phyloP scores from a whole-genome alignment of 2,888 invertebrate species.

The Eutolmus rufibarbis region DNA sequence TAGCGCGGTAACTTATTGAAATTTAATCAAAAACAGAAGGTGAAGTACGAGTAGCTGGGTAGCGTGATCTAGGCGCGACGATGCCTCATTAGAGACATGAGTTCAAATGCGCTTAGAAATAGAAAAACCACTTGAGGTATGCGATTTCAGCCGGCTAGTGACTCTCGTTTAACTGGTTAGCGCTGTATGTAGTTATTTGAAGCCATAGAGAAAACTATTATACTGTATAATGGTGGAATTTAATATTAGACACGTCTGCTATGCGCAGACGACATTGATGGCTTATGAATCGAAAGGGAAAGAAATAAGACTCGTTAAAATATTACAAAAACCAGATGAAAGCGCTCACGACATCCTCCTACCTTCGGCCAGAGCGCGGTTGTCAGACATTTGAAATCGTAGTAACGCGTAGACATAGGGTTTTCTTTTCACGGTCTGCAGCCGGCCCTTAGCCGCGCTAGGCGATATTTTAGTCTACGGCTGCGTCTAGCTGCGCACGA shows the following conservation, averaged over 20 bases:
- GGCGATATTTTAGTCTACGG: constrained; percentile 30
- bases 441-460: constrained; percentile 4
- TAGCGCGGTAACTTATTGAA: constrained; percentile 7
- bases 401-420: constrained; percentile 16
- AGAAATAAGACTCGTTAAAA: constrained; percentile 33
- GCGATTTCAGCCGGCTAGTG: constrained; percentile 30
- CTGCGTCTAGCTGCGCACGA: constrained; percentile 24
- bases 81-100: constrained; percentile 30
- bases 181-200: constrained; percentile 6
- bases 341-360: constrained; percentile 20
- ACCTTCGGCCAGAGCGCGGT: not conserved
- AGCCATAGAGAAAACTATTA: constrained; percentile 32
- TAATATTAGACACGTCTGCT: constrained; percentile 32
- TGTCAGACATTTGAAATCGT: constrained; percentile 26
- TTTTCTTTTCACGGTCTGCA: constrained; percentile 31
- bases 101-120: constrained; percentile 31
- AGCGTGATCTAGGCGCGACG: constrained; percentile 17
- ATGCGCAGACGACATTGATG: constrained; percentile 33
- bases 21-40: constrained; percentile 14
- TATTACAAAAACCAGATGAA: constrained; percentile 11
- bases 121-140: constrained; percentile 13
- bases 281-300: constrained; percentile 30
- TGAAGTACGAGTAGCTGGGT: not conserved
- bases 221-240: constrained; percentile 22
- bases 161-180: constrained; percentile 30